phyloP scores from a whole-genome alignment of 2,888 invertebrate genomes.

The Anodontia alba region DNA sequence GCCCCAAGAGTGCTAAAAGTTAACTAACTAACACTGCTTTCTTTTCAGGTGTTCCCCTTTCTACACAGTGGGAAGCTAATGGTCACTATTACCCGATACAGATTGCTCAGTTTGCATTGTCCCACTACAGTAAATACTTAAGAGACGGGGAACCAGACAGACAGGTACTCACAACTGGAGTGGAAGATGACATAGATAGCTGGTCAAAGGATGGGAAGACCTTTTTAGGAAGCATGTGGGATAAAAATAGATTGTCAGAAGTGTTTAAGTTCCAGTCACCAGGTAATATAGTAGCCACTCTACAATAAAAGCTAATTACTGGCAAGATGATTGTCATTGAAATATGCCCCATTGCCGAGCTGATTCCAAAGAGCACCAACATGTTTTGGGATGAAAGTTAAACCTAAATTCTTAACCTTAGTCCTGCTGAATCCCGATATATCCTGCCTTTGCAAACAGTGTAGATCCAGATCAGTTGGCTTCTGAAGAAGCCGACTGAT shows the following conservation, averaged over 20 bases:
- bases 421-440: no score
- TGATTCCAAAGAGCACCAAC: no score
- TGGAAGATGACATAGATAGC: constrained; percentile 81
- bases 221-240: constrained; percentile 85
- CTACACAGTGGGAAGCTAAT: constrained; percentile 92
- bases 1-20: no score
- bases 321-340: no score
- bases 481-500: no score
- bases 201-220: constrained; percentile 92
- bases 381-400: no score
- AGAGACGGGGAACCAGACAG: constrained; percentile 91
- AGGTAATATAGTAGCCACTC: constrained; percentile 38
- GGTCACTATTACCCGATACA: constrained; percentile 99
- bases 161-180: constrained; percentile 73
- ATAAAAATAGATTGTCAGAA: constrained; percentile 39
- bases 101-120: constrained; percentile 98
- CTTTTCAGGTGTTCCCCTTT: constrained; percentile 84
- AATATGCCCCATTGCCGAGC: no score
- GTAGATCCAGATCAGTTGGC: no score
- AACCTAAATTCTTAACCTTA: no score
- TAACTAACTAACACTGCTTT: no score
- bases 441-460: no score
- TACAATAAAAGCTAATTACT: no score
- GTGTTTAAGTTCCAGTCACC: constrained; percentile 55
- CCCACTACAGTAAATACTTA: constrained; percentile 98